These are phyloP conservation scores for Aromia moschata DNA, from an alignment of 2,888 invertebrate species.

Conservation along the genomic window DNA sequence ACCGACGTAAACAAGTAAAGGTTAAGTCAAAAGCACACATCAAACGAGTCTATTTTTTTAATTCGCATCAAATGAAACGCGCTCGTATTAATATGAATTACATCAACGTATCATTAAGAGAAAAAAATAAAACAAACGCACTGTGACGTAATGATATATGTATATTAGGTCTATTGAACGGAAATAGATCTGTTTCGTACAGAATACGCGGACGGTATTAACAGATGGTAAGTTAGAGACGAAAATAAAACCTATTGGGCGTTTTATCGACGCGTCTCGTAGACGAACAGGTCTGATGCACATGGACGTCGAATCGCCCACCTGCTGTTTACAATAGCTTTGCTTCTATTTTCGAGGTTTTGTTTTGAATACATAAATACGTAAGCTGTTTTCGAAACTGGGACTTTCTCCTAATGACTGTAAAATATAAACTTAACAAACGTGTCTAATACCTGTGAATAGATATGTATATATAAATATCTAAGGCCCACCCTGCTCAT, in stretches of 20 bases:
- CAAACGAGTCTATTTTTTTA: neutral
- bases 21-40: no score
- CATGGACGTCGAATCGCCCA: neutral
- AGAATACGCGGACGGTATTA: constrained; percentile 4
- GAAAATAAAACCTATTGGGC: neutral
- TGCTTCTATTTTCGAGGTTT: neutral
- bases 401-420: neutral
- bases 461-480: neutral
- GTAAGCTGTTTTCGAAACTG: neutral
- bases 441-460: neutral
- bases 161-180: no score
- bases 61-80: neutral
- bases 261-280: neutral
- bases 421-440: neutral
- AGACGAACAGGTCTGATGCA: neutral
- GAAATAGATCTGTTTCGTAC: constrained; percentile 1
- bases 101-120: neutral
- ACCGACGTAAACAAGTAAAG: no score
- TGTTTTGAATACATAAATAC: neutral
- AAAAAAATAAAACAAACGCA: constrained; percentile 8
- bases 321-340: neutral
- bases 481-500: neutral
- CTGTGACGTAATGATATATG: no score
- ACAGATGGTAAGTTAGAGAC: neutral
- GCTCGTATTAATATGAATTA: neutral